A percentile compares a stretch with the other conserved stretches of the same genome.
phyloP scores from a whole-genome alignment of 2,113 vertebrate genomes.

The Chionomys nivalis region DNA sequence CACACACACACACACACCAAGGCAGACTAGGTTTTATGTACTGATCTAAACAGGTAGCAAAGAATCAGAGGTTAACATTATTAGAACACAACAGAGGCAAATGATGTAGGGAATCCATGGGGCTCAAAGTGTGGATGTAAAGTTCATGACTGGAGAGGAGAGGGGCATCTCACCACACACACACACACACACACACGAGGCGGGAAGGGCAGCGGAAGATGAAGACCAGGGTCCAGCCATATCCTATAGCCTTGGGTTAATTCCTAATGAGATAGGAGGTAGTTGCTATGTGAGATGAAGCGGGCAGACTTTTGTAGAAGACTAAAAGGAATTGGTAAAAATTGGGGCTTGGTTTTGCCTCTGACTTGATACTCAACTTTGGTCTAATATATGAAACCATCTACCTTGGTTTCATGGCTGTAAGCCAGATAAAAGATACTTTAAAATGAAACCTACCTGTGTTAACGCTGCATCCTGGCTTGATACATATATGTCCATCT shows the following conservation, averaged over 20 bases:
- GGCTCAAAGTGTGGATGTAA: no score
- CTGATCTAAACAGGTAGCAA: no score
- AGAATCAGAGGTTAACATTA: no score
- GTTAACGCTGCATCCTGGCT: not conserved
- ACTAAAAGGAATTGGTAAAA: not conserved
- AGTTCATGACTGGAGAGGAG: no score
- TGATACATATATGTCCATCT: conserved; percentile 85
- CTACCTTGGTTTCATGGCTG: not conserved
- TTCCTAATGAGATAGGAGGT: not conserved
- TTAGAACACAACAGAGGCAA: no score
- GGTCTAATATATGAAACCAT: not conserved
- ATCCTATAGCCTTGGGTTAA: not conserved
- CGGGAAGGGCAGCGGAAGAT: no score
- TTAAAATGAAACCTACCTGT: not conserved
- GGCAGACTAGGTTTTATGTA: no score
- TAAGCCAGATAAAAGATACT: not conserved
- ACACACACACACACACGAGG: not conserved
- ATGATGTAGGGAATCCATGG: no score
- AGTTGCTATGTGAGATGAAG: not conserved
- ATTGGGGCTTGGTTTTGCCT: not conserved
- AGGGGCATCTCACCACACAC: no score
- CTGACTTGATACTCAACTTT: not conserved
- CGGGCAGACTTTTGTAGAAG: not conserved
- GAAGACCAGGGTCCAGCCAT: not conserved
- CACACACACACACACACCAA: no score